Evolutionary conservation across 2,797 vertebrate genomes (phyloP).

Genomic region (Pogonophryne albipinna): DNA sequence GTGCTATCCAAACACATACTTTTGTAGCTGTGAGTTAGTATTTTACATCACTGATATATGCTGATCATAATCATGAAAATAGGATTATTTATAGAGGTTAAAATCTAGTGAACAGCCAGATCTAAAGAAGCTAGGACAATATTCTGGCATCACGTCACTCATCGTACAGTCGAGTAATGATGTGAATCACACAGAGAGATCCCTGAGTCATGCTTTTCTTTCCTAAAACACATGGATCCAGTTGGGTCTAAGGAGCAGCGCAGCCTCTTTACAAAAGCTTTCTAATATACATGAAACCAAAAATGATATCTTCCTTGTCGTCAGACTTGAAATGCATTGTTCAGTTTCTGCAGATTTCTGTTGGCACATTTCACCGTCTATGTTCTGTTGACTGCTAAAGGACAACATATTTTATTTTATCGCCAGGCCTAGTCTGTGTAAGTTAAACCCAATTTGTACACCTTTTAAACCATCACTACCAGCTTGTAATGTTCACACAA

Average conservation of each 20-base stretch:
- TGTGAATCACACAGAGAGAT: not conserved
- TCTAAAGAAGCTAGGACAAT: not conserved
- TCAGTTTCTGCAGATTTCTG: not conserved
- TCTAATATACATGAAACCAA: not conserved
- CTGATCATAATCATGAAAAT: not conserved
- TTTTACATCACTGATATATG: not conserved
- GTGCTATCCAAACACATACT: not conserved
- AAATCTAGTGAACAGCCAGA: not conserved
- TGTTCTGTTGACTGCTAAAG: not conserved
- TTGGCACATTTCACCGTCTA: not conserved
- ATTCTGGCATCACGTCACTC: not conserved
- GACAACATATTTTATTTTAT: not conserved
- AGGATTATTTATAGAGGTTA: not conserved
- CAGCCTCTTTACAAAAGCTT: not conserved
- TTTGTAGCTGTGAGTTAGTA: not conserved
- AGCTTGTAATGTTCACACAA: conserved; percentile 22
- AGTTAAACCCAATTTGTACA: not conserved
- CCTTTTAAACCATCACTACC: not conserved
- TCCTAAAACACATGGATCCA: not conserved
- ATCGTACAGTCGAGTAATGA: not conserved
- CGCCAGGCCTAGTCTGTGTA: not conserved
- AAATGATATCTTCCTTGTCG: not conserved
- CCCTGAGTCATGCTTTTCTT: not conserved
- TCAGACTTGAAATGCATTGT: not conserved
- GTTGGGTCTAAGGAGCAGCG: not conserved